phyloP scores from a whole-genome alignment of 2,113 vertebrate genomes.

The Antechinus stuartii region DNA sequence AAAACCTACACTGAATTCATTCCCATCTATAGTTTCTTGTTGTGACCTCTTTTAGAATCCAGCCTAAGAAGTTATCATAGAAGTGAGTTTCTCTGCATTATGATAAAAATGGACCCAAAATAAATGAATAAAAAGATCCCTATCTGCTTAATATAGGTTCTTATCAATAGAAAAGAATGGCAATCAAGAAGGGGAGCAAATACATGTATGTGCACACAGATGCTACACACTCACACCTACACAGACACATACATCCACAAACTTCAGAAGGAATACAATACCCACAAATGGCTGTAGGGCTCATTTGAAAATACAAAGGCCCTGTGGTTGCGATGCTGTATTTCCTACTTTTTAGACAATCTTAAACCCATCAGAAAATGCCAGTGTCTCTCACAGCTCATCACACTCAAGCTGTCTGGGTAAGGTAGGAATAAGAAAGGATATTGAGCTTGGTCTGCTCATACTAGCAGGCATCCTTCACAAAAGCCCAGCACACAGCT shows the following conservation, averaged over 20 bases:
- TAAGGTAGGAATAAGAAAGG: not conserved
- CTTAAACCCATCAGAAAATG: not conserved
- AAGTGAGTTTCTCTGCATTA: not conserved
- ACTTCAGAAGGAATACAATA: not conserved
- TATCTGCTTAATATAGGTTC: not conserved
- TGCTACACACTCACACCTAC: too few species aligned
- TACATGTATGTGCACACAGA: too few species aligned
- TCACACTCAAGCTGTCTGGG: not conserved
- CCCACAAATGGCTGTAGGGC: not conserved
- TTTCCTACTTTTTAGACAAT: not conserved
- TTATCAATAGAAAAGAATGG: not conserved
- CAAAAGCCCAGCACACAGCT: constrained; percentile 18
- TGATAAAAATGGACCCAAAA: not conserved
- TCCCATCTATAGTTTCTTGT: constrained; percentile 15
- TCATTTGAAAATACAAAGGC: not conserved
- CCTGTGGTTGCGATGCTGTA: not conserved
- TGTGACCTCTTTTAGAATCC: not conserved
- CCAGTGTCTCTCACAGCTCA: not conserved
- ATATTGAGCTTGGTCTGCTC: not conserved
- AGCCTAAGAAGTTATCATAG: not conserved
- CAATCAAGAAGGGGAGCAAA: not conserved
- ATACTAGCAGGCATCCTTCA: not conserved
- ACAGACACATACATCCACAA: not conserved
- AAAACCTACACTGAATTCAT: not conserved
- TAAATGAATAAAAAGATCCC: not conserved